Base-by-base conservation (phyloP, 2,888 invertebrate genomes). In the Litoditis marina region DNA sequence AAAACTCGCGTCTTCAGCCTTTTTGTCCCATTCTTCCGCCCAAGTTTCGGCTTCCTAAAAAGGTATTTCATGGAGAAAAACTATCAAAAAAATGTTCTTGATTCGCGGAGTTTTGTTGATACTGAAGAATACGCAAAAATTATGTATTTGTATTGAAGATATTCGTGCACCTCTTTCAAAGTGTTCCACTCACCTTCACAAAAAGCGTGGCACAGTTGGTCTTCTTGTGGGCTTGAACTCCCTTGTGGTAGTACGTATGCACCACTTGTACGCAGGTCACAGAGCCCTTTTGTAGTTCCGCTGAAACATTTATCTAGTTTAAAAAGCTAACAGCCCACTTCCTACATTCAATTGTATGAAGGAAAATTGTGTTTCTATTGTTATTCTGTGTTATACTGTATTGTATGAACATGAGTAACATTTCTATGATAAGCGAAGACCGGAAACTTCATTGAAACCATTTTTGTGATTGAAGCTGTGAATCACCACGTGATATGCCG, bases 151-250 rank as follows among this genome's bases (percentile, higher is more conserved):
- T n/a, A n/a, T n/a, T n/a, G n/a, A n/a, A n/a, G n/a, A n/a, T n/a
- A n/a, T n/a, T n/a, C n/a, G n/a, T n/a, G n/a, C n/a, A n/a, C n/a
- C n/a, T n/a, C 22, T 36, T 25, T 13, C 2, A 8, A 5, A 6
- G 30, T 2, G 46, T 46, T 32, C n/a, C 22, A n/a, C 34, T 13
- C 36, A 74, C 73, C 62, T 68, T 68, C 42, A 79, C 63, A 52
- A 77, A 78, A 58, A 75, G 66, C 19, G 74, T 72, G 7, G 74
- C 65, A 32, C 77, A 68, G 61, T 79, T 79, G 7, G 78, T 79
- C 53, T 68, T 75, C 44, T 71, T 65, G 47, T 78, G 71, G 1
- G 78, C 78, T 39, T 55, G 51, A 19, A 78, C 52, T 13, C 74
- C 75, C 31, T 70, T 68, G 19, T 63, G 46, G 32, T 66, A 68